phyloP scores from a whole-genome alignment of 2,797 vertebrate species.

The Smutsia gigantea region DNA sequence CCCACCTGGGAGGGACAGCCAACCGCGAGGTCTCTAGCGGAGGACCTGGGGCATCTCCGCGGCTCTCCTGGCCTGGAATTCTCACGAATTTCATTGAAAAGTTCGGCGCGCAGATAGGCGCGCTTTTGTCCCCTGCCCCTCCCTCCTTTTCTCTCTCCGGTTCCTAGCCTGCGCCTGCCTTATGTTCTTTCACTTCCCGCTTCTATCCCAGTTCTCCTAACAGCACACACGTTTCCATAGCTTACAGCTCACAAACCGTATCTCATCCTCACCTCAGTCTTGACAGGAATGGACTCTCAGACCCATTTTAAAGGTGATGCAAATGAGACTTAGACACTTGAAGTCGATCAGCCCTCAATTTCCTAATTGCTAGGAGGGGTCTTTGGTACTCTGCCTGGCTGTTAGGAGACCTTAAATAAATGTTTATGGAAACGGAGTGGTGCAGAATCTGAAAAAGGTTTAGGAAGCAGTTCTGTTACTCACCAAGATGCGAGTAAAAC shows the following conservation, averaged over 20 bases:
- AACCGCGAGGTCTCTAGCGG: not conserved
- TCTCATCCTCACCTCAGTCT: not conserved
- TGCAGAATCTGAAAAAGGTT: not conserved
- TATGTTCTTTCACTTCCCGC: not conserved
- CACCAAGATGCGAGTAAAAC: not conserved
- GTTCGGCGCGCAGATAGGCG: not conserved
- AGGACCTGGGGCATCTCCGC: not conserved
- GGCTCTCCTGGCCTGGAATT: fast-evolving
- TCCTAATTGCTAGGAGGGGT: not conserved
- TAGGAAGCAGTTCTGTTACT: not conserved
- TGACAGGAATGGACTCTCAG: not conserved
- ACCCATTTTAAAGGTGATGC: not conserved
- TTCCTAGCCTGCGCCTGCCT: not conserved
- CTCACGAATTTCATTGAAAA: not conserved
- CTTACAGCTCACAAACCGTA: not conserved
- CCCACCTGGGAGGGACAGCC: not conserved
- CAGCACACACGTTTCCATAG: not conserved
- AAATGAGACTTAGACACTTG: not conserved
- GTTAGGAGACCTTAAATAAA: not conserved
- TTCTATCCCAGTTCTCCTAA: not conserved
- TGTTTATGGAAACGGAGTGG: not conserved
- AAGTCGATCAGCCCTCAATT: not conserved
- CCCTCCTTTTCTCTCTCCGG: not conserved
- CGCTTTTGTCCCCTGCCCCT: not conserved
- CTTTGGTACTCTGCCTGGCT: not conserved